Conservation (phyloP, 2,888 invertebrate species). For the Archaeoteleia sp. region DNA sequence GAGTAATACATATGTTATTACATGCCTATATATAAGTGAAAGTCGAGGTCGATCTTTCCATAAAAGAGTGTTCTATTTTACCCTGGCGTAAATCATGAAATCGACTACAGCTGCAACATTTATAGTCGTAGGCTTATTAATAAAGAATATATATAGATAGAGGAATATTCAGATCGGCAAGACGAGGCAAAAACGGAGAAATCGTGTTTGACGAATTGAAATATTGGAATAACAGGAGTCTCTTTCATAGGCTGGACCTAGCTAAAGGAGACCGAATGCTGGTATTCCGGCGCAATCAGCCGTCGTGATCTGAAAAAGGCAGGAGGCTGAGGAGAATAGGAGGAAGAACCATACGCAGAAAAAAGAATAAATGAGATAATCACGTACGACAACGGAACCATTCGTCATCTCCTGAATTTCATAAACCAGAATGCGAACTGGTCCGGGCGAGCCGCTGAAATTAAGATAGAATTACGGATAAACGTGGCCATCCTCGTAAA, state of each 20-base stretch:
- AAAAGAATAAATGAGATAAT: constrained; percentile 10
- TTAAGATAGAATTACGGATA: constrained; percentile 62
- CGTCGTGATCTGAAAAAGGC: constrained; percentile 63
- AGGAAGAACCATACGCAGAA: constrained; percentile 55
- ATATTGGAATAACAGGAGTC: constrained; percentile 64
- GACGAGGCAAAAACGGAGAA: neutral
- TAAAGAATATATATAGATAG: no score
- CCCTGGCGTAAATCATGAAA: no score
- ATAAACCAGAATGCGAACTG: constrained; percentile 59
- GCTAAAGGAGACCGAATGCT: constrained; percentile 26
- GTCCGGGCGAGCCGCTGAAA: constrained; percentile 44
- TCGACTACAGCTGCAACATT: no score
- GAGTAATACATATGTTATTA: no score
- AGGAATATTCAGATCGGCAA: no score
- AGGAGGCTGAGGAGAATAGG: constrained; percentile 50
- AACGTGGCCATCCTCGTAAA: constrained; percentile 52
- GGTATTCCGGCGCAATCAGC: constrained; percentile 61
- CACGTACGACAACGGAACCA: constrained; percentile 15
- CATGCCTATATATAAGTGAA: no score
- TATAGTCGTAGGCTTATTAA: no score
- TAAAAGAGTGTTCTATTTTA: no score
- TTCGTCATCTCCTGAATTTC: constrained; percentile 63
- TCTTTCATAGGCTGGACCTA: constrained; percentile 57
- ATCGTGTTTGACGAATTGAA: constrained; percentile 65
- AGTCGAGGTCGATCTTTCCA: no score